These are phyloP conservation scores for Sthenelais limicola DNA, from an alignment of 2,888 invertebrate species.

Conservation along the genomic window DNA sequence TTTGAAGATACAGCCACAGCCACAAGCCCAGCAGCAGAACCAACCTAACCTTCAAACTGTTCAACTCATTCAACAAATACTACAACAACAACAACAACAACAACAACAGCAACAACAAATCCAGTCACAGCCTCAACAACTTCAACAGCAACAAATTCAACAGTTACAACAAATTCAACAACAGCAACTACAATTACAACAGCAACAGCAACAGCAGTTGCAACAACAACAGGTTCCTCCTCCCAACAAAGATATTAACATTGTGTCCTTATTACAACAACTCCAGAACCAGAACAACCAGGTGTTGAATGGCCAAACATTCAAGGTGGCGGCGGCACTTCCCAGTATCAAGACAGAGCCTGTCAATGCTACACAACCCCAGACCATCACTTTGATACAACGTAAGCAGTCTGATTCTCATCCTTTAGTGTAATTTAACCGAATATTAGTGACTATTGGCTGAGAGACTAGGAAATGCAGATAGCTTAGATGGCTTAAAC, in stretches of 20 bases:
- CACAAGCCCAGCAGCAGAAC: too few species aligned
- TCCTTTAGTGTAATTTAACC: background rate
- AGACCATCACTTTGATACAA: constrained; percentile 24
- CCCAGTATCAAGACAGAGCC: constrained; percentile 7
- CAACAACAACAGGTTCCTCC: too few species aligned
- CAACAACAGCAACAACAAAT: constrained; percentile 14
- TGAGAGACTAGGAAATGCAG: background rate
- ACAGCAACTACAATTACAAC: constrained; percentile 2
- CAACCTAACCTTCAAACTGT: too few species aligned
- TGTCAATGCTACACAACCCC: background rate
- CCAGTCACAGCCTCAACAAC: constrained; percentile 8
- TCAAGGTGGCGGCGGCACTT: constrained; percentile 10
- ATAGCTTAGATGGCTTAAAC: too few species aligned
- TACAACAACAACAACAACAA: constrained; percentile 3
- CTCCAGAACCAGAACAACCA: constrained; percentile 10
- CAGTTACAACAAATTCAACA: background rate
- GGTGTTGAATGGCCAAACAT: constrained; percentile 4
- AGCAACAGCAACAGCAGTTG: constrained; percentile 2
- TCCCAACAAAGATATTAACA: background rate
- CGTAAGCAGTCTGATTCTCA: constrained; percentile 8
- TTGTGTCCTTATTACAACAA: background rate
- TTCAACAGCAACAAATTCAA: constrained; percentile 4
- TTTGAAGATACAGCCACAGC: background rate
- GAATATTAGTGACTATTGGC: background rate
- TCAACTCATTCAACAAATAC: background rate